A percentile compares a stretch with the other conserved stretches of the same genome.
Evolutionary conservation across 2,797 vertebrate genomes (phyloP).

Genomic region (Sebastes minor): DNA sequence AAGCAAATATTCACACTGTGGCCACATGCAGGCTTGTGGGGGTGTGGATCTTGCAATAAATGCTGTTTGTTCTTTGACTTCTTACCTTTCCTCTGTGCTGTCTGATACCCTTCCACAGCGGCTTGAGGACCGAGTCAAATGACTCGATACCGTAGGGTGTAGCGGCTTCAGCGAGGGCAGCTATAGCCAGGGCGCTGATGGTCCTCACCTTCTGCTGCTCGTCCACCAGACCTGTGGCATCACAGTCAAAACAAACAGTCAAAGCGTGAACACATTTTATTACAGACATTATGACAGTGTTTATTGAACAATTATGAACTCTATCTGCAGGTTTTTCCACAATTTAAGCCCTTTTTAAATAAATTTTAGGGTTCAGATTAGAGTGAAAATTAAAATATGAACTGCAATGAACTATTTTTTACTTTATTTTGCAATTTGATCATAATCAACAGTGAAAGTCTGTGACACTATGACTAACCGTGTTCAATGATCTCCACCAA

Average conservation of each 20-base stretch:
- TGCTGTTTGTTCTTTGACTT: neutral
- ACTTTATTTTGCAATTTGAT: neutral
- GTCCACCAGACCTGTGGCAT: constrained; percentile 91
- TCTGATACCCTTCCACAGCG: constrained; percentile 98
- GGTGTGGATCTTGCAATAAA: constrained; percentile 50
- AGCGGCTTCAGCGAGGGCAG: constrained; percentile 96
- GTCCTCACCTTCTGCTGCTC: constrained; percentile 99
- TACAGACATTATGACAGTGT: neutral
- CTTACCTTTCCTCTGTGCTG: constrained; percentile 98
- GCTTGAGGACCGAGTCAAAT: constrained; percentile 98
- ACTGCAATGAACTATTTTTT: neutral
- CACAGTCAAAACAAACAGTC: neutral
- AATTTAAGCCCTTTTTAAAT: neutral
- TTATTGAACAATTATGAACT: neutral
- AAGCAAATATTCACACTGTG: constrained; percentile 63
- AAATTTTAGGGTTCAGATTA: neutral
- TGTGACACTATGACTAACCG: constrained; percentile 80
- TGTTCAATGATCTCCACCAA: constrained; percentile 99
- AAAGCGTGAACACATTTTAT: neutral
- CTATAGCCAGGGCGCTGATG: constrained; percentile 98
- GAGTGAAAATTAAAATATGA: neutral
- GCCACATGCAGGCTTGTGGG: constrained; percentile 41
- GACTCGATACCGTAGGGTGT: constrained; percentile 99
- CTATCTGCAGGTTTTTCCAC: neutral
- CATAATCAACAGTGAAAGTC: no score